phyloP scores from a whole-genome alignment of 2,113 vertebrate species.

The Ariopsis seemanni region DNA sequence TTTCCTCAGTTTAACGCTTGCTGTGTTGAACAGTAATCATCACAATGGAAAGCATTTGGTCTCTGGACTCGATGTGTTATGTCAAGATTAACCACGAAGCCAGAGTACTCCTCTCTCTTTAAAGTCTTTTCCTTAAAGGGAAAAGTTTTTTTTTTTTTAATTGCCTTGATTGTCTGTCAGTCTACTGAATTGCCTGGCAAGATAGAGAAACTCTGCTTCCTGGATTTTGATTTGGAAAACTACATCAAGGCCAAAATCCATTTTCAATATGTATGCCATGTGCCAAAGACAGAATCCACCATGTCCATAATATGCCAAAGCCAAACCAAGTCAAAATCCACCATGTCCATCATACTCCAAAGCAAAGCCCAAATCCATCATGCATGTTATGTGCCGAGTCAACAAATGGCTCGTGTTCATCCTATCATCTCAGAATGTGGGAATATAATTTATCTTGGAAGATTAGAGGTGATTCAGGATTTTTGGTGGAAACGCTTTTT shows the following conservation, averaged over 20 bases:
- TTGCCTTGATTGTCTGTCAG: not conserved
- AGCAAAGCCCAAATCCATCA: not conserved
- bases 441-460: not conserved
- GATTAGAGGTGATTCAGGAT: not conserved
- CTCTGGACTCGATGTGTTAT: not conserved
- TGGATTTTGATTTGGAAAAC: constrained; percentile 9
- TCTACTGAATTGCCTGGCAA: not conserved
- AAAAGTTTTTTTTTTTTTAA: constrained; percentile 11
- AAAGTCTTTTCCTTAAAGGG: constrained; percentile 13
- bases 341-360: not conserved
- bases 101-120: not conserved
- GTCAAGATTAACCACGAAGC: constrained; percentile 30
- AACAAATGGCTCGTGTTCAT: not conserved
- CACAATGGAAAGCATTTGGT: constrained; percentile 4
- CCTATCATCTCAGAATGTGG: not conserved
- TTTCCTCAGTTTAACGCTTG: not conserved
- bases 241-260: not conserved
- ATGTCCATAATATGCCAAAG: not conserved
- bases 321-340: not conserved
- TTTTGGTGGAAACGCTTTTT: not conserved
- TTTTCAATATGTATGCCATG: not conserved
- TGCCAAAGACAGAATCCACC: not conserved
- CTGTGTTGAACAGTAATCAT: not conserved
- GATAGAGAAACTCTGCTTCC: not conserved
- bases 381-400: not conserved